phyloP scores from a whole-genome alignment of 2,113 vertebrate species.

The Megaleporinus macrocephalus region DNA sequence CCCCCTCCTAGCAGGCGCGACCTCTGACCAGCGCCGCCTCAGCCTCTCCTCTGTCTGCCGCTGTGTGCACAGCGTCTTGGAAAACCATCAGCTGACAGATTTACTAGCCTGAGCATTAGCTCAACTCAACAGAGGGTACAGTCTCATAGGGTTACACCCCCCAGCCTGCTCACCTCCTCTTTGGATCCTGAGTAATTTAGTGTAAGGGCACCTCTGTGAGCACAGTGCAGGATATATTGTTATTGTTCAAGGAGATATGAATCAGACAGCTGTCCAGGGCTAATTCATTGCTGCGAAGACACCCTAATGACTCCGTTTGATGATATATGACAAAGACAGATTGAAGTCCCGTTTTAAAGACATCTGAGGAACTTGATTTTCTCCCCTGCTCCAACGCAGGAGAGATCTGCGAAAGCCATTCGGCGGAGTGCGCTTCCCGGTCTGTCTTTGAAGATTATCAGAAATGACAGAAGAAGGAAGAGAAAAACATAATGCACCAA shows the following conservation, averaged over 20 bases:
- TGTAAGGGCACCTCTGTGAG: constrained; percentile 40
- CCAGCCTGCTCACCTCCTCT: constrained; percentile 29
- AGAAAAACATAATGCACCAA: not conserved
- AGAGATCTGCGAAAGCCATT: constrained; percentile 42
- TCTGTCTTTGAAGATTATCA: not conserved
- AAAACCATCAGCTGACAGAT: constrained; percentile 63
- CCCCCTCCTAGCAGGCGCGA: constrained; percentile 33
- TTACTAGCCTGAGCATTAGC: constrained; percentile 57
- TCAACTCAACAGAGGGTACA: constrained; percentile 55
- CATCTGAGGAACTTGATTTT: constrained; percentile 27
- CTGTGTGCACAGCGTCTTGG: constrained; percentile 42
- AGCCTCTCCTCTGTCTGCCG: constrained; percentile 36
- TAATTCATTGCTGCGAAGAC: constrained; percentile 41
- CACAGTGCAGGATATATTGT: constrained; percentile 48
- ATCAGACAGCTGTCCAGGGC: constrained; percentile 48
- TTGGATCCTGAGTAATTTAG: constrained; percentile 50
- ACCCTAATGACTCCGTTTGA: constrained; percentile 46
- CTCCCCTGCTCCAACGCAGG: constrained; percentile 10
- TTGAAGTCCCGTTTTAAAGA: constrained; percentile 39
- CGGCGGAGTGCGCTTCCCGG: constrained; percentile 1
- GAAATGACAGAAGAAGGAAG: not conserved
- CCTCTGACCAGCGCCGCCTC: constrained; percentile 49
- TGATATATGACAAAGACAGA: constrained; percentile 34
- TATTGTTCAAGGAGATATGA: constrained; percentile 51
- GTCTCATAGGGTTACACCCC: constrained; percentile 47